Conservation (phyloP, 2,888 invertebrate species). For the Scaptomyza caliginosa region DNA sequence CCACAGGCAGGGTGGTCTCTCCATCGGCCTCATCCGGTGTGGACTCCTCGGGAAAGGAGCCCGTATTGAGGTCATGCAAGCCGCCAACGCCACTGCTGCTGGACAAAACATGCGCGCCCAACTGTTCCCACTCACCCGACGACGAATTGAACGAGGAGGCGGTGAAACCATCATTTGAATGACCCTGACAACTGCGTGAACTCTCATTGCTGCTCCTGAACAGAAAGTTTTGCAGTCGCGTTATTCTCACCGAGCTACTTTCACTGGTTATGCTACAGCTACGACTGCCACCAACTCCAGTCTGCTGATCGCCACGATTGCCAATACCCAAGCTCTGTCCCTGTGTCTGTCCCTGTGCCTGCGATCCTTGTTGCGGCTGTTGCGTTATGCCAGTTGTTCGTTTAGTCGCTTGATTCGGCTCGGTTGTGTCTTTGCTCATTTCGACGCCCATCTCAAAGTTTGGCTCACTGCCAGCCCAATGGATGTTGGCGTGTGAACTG, state of each 20-base stretch:
- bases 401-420: conserved; percentile 8
- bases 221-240: conserved; percentile 82
- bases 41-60: conserved; percentile 62
- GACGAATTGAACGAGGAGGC: conserved; percentile 81
- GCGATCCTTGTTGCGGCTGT: conserved; percentile 45
- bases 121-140: conserved; percentile 81
- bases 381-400: conserved; percentile 13
- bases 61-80: conserved; percentile 55
- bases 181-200: conserved; percentile 76
- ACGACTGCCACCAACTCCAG: conserved; percentile 60
- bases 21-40: conserved; percentile 49
- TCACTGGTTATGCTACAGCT: conserved; percentile 81
- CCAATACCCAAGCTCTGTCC: conserved; percentile 51
- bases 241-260: conserved; percentile 76
- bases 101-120: conserved; percentile 54
- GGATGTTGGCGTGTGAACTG: conserved; percentile 71
- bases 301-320: conserved; percentile 57
- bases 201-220: conserved; percentile 82
- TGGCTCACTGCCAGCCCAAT: conserved; percentile 72
- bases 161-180: conserved; percentile 81
- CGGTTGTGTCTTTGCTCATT: conserved; percentile 59
- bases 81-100: conserved; percentile 47
- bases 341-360: conserved; percentile 38
- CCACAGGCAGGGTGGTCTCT: conserved; percentile 43
- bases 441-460: conserved; percentile 80